These are phyloP conservation scores for Gavialis gangeticus DNA, from an alignment of 2,113 vertebrate genomes.

Conservation along the genomic window DNA sequence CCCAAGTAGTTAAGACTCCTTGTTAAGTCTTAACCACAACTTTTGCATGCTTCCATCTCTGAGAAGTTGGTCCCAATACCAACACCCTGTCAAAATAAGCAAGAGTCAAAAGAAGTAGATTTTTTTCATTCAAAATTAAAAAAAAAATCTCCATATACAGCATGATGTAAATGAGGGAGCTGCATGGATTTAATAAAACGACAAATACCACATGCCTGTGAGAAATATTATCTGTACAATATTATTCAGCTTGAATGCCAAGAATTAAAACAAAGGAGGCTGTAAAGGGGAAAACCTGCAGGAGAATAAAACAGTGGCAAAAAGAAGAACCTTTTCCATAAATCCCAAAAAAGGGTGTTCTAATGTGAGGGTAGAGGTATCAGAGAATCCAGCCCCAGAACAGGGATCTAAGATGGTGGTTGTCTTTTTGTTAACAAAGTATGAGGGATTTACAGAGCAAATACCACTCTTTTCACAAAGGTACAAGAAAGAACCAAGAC, in stretches of 20 bases:
- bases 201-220: not conserved
- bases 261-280: not conserved
- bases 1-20: too few relatives aligned
- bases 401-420: fast-evolving
- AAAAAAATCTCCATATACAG: not conserved
- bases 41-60: not conserved
- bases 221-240: not conserved
- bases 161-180: not conserved
- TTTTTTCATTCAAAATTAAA: not conserved
- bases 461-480: not conserved
- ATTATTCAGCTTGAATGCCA: not conserved
- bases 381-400: not conserved
- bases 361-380: fast-evolving
- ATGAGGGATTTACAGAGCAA: not conserved
- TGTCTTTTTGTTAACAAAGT: not conserved
- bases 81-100: not conserved
- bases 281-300: not conserved
- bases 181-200: not conserved
- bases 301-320: not conserved
- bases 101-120: not conserved
- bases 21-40: not conserved
- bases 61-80: not conserved
- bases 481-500: not conserved
- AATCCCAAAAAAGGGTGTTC: not conserved
- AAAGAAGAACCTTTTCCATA: not conserved